These are phyloP conservation scores for Drosophila lacertosa DNA, from an alignment of 1,140 invertebrate species.

Conservation along the genomic window DNA sequence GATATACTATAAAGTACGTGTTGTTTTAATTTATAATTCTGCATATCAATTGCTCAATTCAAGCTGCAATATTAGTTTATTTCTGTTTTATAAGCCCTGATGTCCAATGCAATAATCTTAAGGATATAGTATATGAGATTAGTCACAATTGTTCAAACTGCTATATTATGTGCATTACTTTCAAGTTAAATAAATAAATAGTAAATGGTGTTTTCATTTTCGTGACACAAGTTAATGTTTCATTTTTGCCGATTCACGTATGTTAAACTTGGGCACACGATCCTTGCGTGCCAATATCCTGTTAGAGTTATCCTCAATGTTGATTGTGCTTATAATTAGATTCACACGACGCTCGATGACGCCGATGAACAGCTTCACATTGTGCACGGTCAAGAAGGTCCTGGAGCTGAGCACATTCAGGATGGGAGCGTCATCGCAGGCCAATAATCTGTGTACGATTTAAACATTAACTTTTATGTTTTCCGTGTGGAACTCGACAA, in stretches of 20 bases:
- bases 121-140: constrained; percentile 20
- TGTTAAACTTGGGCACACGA: constrained; percentile 82
- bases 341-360: constrained; percentile 88
- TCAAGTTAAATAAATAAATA: constrained; percentile 37
- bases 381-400: constrained; percentile 87
- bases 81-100: constrained; percentile 18
- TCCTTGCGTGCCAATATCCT: constrained; percentile 82
- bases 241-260: constrained; percentile 77
- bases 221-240: constrained; percentile 48
- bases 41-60: constrained; percentile 10
- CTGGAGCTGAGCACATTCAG: constrained; percentile 88
- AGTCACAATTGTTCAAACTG: constrained; percentile 36
- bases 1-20: neutral
- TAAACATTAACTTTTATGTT: neutral
- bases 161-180: constrained; percentile 25
- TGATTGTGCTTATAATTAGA: constrained; percentile 85
- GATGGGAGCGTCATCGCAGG: constrained; percentile 89
- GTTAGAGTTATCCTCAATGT: constrained; percentile 84
- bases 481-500: too few relatives aligned
- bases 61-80: constrained; percentile 23
- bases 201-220: constrained; percentile 11
- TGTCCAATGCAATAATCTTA: constrained; percentile 40
- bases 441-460: constrained; percentile 75
- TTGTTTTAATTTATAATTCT: constrained; percentile 4
- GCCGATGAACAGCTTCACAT: constrained; percentile 90